phyloP scores from a whole-genome alignment of 2,113 vertebrate species.

The Egretta garzetta region DNA sequence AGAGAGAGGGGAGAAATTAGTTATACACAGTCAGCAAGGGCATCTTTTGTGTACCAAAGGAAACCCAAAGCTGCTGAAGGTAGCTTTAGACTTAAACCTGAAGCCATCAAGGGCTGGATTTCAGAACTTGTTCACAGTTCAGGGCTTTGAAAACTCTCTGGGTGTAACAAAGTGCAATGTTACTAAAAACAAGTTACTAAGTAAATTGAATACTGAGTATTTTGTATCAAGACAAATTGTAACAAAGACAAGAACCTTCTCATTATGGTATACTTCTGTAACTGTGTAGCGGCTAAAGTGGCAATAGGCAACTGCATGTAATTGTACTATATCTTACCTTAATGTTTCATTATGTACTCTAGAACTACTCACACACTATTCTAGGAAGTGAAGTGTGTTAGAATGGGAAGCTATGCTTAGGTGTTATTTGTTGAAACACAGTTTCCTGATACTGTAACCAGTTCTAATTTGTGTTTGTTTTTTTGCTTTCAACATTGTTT shows the following conservation, averaged over 20 bases:
- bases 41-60: background rate
- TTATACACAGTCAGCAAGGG: background rate
- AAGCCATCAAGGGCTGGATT: background rate
- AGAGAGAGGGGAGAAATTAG: background rate
- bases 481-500: slow-evolving; percentile 37
- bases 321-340: background rate
- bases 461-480: slow-evolving; percentile 1
- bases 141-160: background rate
- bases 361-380: background rate
- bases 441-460: background rate
- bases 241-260: background rate
- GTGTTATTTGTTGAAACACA: background rate
- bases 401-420: background rate
- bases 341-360: background rate
- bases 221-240: background rate
- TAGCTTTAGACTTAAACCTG: background rate
- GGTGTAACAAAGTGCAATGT: background rate
- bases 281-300: background rate
- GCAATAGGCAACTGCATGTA: background rate
- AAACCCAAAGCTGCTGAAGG: background rate
- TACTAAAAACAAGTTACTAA: background rate
- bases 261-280: background rate
- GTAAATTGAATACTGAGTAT: background rate
- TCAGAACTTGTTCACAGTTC: background rate
- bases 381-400: background rate